phyloP scores from a whole-genome alignment of 2,797 vertebrate genomes.

The Sebastes elongatus region DNA sequence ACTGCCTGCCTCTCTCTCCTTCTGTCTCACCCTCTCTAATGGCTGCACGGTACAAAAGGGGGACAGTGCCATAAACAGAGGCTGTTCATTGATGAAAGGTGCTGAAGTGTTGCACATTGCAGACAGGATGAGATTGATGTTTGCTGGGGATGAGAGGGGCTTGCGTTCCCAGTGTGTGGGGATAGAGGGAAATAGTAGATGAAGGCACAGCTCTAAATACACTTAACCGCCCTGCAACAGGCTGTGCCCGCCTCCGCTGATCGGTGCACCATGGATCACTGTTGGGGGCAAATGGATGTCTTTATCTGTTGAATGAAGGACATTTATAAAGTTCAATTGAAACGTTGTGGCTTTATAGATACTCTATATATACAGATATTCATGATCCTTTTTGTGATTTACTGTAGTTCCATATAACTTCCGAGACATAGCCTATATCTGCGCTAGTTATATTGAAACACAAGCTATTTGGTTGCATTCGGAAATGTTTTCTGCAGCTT shows the following conservation, averaged over 20 bases:
- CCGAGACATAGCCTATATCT: not conserved
- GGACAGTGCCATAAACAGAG: constrained; percentile 71
- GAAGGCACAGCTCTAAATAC: constrained; percentile 16
- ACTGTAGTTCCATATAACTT: not conserved
- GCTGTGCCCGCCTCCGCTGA: constrained; percentile 28
- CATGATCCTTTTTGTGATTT: not conserved
- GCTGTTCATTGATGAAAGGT: constrained; percentile 68
- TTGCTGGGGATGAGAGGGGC: constrained; percentile 44
- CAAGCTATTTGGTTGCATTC: not conserved
- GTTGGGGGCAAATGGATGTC: constrained; percentile 20
- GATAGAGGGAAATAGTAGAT: not conserved
- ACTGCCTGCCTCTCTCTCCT: constrained; percentile 71
- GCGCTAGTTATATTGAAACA: not conserved
- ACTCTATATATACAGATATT: not conserved
- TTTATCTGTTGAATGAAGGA: constrained; percentile 26
- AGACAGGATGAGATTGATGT: constrained; percentile 65
- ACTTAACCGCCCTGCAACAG: constrained; percentile 52
- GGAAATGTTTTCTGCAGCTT: not conserved
- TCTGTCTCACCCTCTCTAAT: constrained; percentile 69
- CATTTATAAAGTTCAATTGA: not conserved
- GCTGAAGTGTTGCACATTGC: constrained; percentile 61
- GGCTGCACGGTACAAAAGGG: constrained; percentile 69
- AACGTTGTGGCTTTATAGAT: not conserved
- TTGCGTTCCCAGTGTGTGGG: constrained; percentile 39
- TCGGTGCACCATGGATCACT: constrained; percentile 3